These are phyloP conservation scores for Cyrtonyx montezumae DNA, from an alignment of 2,113 vertebrate species.

Conservation along the genomic window DNA sequence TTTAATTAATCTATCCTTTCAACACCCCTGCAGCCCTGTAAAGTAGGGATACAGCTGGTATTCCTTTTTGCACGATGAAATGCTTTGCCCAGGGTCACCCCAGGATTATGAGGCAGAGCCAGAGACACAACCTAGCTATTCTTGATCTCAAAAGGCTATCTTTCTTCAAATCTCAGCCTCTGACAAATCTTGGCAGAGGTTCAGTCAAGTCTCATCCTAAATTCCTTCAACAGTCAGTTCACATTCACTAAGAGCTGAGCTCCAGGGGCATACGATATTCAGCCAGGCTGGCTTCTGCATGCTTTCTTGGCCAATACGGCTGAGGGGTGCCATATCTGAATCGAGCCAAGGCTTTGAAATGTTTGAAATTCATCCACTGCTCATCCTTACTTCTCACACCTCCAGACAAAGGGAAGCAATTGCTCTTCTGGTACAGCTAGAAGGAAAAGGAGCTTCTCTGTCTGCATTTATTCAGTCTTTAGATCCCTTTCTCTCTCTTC, in stretches of 20 bases:
- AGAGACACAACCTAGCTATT: slow-evolving; percentile 22
- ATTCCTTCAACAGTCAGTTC: slow-evolving; percentile 56
- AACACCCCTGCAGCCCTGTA: slow-evolving; percentile 39
- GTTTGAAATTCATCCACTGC: slow-evolving; percentile 59
- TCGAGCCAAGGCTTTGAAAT: slow-evolving; percentile 61
- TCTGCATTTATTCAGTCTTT: slow-evolving; percentile 25
- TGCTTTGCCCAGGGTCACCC: slow-evolving; percentile 38
- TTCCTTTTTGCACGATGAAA: slow-evolving; percentile 67
- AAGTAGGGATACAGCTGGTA: slow-evolving; percentile 46
- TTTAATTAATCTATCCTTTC: slow-evolving; percentile 68
- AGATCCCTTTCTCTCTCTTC: slow-evolving; percentile 1
- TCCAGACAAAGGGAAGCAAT: slow-evolving; percentile 58
- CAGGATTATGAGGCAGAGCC: slow-evolving; percentile 42
- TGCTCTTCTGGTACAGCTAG: slow-evolving; percentile 32
- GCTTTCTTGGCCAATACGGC: slow-evolving; percentile 46
- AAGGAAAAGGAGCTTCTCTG: slow-evolving; percentile 12
- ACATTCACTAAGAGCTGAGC: slow-evolving; percentile 43
- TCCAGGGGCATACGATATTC: slow-evolving; percentile 33
- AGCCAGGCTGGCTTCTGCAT: slow-evolving; percentile 56
- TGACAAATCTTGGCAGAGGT: slow-evolving; percentile 57
- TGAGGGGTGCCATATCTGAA: slow-evolving; percentile 46
- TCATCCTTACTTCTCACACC: slow-evolving; percentile 55
- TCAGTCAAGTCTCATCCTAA: slow-evolving; percentile 57
- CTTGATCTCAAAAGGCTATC: slow-evolving; percentile 55
- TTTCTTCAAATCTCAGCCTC: slow-evolving; percentile 41